phyloP scores from a whole-genome alignment of 2,113 vertebrate species.

The Pluvialis apricaria region DNA sequence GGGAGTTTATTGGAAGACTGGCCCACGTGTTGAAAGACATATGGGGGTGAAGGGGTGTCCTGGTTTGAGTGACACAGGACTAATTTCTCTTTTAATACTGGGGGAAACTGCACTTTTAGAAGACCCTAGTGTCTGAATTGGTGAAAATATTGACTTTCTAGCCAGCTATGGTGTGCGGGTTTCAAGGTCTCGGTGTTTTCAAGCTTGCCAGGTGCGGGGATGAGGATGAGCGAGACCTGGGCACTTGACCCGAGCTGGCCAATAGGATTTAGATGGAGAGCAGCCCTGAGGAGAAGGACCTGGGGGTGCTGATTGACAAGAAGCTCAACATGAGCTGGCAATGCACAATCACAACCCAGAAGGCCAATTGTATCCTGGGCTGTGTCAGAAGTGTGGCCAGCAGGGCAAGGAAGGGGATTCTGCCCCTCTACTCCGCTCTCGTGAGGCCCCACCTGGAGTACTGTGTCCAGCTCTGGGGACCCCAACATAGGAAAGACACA shows the following conservation, averaged over 20 bases:
- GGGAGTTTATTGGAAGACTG: background rate
- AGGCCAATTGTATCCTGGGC: no score
- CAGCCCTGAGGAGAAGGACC: no score
- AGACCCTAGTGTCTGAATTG: background rate
- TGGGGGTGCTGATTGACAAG: no score
- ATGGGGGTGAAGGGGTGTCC: background rate
- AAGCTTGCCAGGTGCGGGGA: background rate
- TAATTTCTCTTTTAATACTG: background rate
- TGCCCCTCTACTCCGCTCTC: no score
- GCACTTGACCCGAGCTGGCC: background rate
- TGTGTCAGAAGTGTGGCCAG: no score
- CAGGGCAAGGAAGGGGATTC: no score
- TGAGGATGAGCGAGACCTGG: background rate
- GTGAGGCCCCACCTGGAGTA: no score
- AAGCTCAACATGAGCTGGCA: no score
- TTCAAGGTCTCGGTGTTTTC: background rate
- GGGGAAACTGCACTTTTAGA: background rate
- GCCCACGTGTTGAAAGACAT: rapidly evolving
- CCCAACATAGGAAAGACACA: no score
- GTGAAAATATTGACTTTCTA: background rate
- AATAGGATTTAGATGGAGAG: background rate
- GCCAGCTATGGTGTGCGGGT: background rate
- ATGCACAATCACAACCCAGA: no score
- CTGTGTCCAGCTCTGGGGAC: no score
- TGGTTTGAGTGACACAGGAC: background rate